Conservation (phyloP, 2,888 invertebrate genomes). For the Torymus tubicola region DNA sequence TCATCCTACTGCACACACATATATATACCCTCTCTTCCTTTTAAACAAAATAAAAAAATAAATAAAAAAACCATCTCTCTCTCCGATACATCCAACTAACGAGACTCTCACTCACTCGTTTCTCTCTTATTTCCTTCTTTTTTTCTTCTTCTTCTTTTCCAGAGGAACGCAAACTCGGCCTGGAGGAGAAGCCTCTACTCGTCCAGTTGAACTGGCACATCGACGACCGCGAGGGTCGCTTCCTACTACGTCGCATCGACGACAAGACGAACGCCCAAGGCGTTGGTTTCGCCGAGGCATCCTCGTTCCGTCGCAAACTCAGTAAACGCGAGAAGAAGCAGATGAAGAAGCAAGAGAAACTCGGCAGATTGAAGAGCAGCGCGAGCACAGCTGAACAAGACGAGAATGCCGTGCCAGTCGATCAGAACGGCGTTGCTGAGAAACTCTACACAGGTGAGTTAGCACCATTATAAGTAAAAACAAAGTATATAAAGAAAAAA, state of each 20-base stretch:
- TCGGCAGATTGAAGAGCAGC: constrained; percentile 85
- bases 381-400: constrained; percentile 79
- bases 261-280: constrained; percentile 86
- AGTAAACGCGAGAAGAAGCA: constrained; percentile 99
- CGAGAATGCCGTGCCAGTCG: constrained; percentile 78
- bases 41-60: no score
- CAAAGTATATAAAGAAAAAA: no score
- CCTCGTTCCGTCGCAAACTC: constrained; percentile 93
- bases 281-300: constrained; percentile 84
- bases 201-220: constrained; percentile 99
- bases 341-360: constrained; percentile 94
- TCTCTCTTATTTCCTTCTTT: not conserved
- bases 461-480: not conserved
- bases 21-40: no score
- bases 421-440: constrained; percentile 90
- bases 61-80: no score
- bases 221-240: constrained; percentile 98
- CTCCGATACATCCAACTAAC: not conserved
- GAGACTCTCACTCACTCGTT: no score
- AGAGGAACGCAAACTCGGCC: constrained; percentile 93
- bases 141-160: constrained; percentile 62
- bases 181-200: constrained; percentile 95
- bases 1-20: no score
- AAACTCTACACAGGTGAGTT: constrained; percentile 89
- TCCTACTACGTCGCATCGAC: constrained; percentile 93